Base-by-base conservation (phyloP, 2,113 vertebrate genomes). In the Ailuropoda melanoleuca region DNA sequence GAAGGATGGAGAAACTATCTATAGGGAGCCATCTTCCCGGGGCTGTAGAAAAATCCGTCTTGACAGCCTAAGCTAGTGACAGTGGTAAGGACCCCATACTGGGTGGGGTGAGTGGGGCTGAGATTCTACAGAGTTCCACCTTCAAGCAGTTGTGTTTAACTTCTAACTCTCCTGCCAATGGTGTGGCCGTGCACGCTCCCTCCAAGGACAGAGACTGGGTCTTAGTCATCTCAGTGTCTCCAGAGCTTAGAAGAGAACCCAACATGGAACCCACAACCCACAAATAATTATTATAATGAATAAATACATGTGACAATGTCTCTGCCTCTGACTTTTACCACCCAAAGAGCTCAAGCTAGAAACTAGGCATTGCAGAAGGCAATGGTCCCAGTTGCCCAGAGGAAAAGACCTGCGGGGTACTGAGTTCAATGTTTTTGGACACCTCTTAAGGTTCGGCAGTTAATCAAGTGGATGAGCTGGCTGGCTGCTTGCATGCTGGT, bases 81-180 rank as follows among this genome's bases (percentile, higher is more conserved):
- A 14, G 1, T 13, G 23, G 18, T 39, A 19, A 77, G 68, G 39
- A 31, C 3, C 24, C 37, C 29, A 8, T 14, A 7, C 0, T 19
- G 26, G 66, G 34, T 4, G 0, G 12, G 34, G 7, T 11, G 55
- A 13, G 34, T 4, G 7, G 12, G 3, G 8, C 3, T 4, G 66
- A 56, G 9, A 34, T 12, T 23, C 17, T 78, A 1, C 8, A 74
- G 55, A 15, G 26, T n/a, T 11, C 24, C 1, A 24, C 18, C 50
- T 26, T n/a, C 23, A 1, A 46, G 92, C 6, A 50, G 15, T 9
- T 15, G 8, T 17, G 24, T 13, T 64, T 43, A 11, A 62, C 13
- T 37, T 81, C 68, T 81, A 31, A 64, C 13, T 75, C 50, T 37
- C 2, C 2, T 3, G 13, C 2, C 13, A 6, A 46, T 0, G 12